Evolutionary conservation across 2,113 vertebrate genomes (phyloP).

Genomic region (Agapornis roseicollis): DNA sequence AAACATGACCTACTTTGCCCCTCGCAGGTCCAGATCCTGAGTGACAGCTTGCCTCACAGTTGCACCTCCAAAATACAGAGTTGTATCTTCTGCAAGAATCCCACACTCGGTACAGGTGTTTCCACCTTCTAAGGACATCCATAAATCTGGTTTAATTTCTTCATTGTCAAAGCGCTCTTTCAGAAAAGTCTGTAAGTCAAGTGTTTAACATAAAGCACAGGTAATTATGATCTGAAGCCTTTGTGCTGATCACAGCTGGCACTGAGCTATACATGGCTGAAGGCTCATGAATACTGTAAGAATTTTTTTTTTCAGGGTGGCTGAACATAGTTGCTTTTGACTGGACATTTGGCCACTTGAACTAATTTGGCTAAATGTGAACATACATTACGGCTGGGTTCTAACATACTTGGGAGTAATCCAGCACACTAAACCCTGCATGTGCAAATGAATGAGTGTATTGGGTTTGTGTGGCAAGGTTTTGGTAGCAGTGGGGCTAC

Average conservation of each 20-base stretch:
- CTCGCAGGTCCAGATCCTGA: conserved; percentile 91
- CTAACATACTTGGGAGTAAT: neutral
- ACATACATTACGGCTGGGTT: neutral
- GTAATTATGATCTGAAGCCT: neutral
- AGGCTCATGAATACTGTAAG: neutral
- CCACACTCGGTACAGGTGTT: conserved; percentile 91
- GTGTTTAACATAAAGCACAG: neutral
- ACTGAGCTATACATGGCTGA: neutral
- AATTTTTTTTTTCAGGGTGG: neutral
- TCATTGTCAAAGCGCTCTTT: conserved; percentile 98
- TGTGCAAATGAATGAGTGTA: neutral
- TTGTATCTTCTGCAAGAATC: conserved; percentile 90
- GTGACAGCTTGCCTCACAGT: conserved; percentile 92
- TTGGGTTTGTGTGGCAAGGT: neutral
- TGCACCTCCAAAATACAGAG: conserved; percentile 91
- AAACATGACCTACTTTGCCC: conserved; percentile 87
- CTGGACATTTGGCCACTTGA: neutral
- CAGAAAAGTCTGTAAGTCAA: conserved; percentile 82
- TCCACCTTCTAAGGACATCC: conserved; percentile 94
- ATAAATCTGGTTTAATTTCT: conserved; percentile 86
- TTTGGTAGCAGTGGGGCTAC: neutral
- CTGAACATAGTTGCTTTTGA: neutral
- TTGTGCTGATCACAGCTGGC: neutral
- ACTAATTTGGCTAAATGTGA: neutral
- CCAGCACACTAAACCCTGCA: neutral